Evolutionary conservation across 1,140 invertebrate species (phyloP).

Genomic region (Idris sp.): DNA sequence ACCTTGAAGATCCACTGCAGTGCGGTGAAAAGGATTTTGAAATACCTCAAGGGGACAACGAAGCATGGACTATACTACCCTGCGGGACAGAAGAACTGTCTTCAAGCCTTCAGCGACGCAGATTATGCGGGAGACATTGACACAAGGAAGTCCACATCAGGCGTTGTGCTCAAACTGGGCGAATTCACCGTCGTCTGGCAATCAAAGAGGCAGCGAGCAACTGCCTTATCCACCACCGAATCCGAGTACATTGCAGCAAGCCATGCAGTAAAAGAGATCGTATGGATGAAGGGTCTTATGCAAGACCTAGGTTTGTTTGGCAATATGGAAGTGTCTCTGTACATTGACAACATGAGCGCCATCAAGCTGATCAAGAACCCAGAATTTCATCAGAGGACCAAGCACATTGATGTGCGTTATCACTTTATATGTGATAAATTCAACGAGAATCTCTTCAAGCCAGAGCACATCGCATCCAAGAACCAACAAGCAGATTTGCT

Average conservation of each 20-base stretch:
- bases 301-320: neutral
- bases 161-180: neutral
- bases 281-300: neutral
- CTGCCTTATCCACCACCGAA: neutral
- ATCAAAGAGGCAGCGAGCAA: neutral
- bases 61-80: constrained; percentile 29
- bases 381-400: constrained; percentile 1
- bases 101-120: constrained; percentile 7
- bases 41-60: constrained; percentile 67
- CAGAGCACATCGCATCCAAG: neutral
- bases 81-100: neutral
- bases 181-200: neutral
- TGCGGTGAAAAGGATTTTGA: constrained; percentile 57
- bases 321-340: neutral
- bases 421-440: neutral
- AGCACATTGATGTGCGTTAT: neutral
- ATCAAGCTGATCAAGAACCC: constrained; percentile 1
- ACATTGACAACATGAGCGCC: constrained; percentile 3
- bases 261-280: neutral
- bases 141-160: constrained; percentile 1
- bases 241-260: neutral
- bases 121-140: constrained; percentile 10
- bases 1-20: constrained; percentile 37
- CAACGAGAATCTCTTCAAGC: neutral
- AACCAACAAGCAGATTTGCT: neutral